Base-by-base conservation (phyloP, 2,888 invertebrate genomes). In the Nomada hirtipes region DNA sequence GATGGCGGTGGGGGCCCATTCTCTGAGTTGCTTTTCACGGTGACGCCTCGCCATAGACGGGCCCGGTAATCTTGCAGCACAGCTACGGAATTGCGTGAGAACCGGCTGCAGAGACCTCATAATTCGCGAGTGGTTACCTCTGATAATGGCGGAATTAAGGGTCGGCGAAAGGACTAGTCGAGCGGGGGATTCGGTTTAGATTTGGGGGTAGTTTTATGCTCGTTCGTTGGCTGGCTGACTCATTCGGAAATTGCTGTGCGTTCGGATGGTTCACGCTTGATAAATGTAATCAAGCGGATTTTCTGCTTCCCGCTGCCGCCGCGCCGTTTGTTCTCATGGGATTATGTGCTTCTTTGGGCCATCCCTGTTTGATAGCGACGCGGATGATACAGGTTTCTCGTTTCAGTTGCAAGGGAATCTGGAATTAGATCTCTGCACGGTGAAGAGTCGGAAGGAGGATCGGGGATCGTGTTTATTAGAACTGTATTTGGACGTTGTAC, bases 21-120 rank as follows among this genome's bases (percentile, higher is more conserved):
- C 60, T 65, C 53, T 55, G 53, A 85, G 76, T 82, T 82, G 75
- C 72, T 82, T 84, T 81, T 74, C 84, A 85, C 36, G 74, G 70
- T 81, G 67, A 81, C 77, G 74, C 74, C 76, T 65, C 60, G 71
- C 57, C 70, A 67, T 71, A 69, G 83, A 73, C 69, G 50, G n/a
- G 1, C 3, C 36, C 4, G 57, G 73, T 77, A 76, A 83, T 74
- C 76, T 82, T 57, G 61, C 64, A 13, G 65, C 52, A 55, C 75
- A 75, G 65, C 61, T 23, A 59, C 52, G 64, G 64, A 64, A 78
- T 73, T 65, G 63, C 78, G 64, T 69, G 78, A 74, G 79, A 67
- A 74, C 65, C 60, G 70, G 29, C 44, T 60, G 70, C 61, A 2
- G 69, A 57, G 36, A 74, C 42, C 69, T 70, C 73, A 55, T 70